phyloP scores from a whole-genome alignment of 1,140 invertebrate genomes.

The Campoletis sonorensis region DNA sequence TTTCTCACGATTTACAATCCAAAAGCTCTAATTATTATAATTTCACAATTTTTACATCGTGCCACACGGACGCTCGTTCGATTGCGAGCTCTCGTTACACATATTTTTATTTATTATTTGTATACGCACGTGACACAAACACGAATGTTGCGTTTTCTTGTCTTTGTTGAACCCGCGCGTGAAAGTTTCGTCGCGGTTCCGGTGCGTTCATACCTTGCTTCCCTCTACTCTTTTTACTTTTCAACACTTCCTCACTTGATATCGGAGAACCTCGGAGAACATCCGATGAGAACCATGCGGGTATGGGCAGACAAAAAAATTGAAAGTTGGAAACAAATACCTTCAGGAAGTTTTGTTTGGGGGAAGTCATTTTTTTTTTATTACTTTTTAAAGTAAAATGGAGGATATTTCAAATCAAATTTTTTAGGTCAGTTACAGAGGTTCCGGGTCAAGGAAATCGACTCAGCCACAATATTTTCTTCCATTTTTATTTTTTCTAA shows the following conservation, averaged over 20 bases:
- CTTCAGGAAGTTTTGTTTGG: not conserved
- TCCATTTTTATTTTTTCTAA: no score
- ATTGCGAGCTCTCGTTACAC: no score
- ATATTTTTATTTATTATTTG: no score
- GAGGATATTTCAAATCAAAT: not conserved
- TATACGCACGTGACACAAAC: constrained; percentile 40
- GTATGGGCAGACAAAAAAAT: constrained; percentile 3
- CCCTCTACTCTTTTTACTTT: not conserved
- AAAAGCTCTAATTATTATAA: no score
- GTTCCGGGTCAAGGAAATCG: no score
- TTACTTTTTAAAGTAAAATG: not conserved
- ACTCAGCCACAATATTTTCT: no score
- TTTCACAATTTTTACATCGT: no score
- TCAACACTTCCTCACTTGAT: constrained; percentile 39
- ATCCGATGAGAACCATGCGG: constrained; percentile 35
- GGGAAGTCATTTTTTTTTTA: not conserved
- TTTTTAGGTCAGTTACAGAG: no score
- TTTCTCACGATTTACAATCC: no score
- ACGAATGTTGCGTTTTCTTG: constrained; percentile 18
- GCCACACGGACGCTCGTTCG: no score
- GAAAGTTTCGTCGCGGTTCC: constrained; percentile 39
- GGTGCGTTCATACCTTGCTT: constrained; percentile 18
- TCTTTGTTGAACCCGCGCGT: constrained; percentile 24
- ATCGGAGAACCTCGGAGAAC: constrained; percentile 29
- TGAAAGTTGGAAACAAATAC: not conserved